Evolutionary conservation across 2,888 invertebrate species (phyloP).

Genomic region (Agelastica alni): DNA sequence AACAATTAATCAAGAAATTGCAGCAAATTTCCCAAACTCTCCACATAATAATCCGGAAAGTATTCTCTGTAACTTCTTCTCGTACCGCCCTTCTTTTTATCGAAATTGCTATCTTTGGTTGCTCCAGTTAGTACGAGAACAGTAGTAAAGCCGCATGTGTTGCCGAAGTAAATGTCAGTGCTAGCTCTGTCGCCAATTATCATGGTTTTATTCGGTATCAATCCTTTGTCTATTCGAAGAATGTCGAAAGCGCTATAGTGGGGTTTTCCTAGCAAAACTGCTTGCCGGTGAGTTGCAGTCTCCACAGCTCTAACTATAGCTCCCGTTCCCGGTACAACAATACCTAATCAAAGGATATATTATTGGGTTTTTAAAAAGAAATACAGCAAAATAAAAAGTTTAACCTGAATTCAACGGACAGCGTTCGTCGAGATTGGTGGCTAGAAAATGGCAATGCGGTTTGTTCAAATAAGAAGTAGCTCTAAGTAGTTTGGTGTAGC

Average conservation of each 20-base stretch:
- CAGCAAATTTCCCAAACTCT: conserved; percentile 70
- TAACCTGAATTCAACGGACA: not conserved
- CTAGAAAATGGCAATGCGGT: conserved; percentile 81
- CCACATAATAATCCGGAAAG: conserved; percentile 72
- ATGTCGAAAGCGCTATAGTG: conserved; percentile 78
- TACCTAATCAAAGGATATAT: conserved; percentile 48
- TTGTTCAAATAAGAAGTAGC: conserved; percentile 86
- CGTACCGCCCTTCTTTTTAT: conserved; percentile 62
- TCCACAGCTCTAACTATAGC: conserved; percentile 84
- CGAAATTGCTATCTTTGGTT: conserved; percentile 57
- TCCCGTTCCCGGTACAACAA: conserved; percentile 66
- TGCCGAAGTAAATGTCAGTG: conserved; percentile 91
- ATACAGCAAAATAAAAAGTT: not conserved
- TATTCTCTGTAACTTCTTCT: conserved; percentile 65
- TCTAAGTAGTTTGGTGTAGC: conserved; percentile 88
- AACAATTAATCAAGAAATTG: conserved; percentile 47
- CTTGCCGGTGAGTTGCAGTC: conserved; percentile 78
- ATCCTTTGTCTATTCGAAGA: conserved; percentile 67
- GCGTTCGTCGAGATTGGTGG: conserved; percentile 87
- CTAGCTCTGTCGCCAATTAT: conserved; percentile 93
- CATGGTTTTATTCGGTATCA: conserved; percentile 79
- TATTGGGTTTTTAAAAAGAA: not conserved
- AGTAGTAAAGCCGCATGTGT: conserved; percentile 84
- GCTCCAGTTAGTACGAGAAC: conserved; percentile 87
- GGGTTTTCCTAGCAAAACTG: conserved; percentile 90